phyloP scores from a whole-genome alignment of 2,113 vertebrate genomes.

The Hymenochirus boettgeri region DNA sequence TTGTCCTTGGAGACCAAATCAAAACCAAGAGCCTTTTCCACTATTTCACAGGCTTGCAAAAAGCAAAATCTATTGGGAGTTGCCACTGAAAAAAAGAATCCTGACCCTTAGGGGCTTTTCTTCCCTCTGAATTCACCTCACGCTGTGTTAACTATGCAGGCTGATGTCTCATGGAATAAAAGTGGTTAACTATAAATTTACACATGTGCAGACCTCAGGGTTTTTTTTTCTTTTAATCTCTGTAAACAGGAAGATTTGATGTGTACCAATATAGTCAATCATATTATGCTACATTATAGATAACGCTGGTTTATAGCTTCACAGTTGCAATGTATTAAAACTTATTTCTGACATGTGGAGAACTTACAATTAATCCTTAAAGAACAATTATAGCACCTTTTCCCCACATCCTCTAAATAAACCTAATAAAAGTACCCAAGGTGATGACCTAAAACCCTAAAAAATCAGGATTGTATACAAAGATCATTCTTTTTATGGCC shows the following conservation, averaged over 20 bases:
- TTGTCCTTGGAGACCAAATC: slow-evolving; percentile 55
- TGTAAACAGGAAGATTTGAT: not conserved
- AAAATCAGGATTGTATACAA: no score
- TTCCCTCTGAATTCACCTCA: slow-evolving; percentile 40
- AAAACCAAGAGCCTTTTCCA: slow-evolving; percentile 54
- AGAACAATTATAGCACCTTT: no score
- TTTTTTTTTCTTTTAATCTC: not conserved
- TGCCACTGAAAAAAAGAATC: slow-evolving; percentile 43
- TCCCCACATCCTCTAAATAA: no score
- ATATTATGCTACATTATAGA: not conserved
- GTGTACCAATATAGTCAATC: not conserved
- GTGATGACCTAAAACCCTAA: no score
- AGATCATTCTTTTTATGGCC: no score
- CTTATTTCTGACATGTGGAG: no score
- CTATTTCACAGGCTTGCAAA: slow-evolving; percentile 53
- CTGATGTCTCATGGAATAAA: not conserved
- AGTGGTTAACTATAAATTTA: slow-evolving; percentile 2
- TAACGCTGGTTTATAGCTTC: no score
- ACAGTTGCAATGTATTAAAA: no score
- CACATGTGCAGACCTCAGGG: not conserved
- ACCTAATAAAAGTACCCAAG: no score
- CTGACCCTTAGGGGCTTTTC: slow-evolving; percentile 13
- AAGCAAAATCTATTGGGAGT: slow-evolving; percentile 45
- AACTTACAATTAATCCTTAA: no score
- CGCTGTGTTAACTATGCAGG: slow-evolving; percentile 4